Evolutionary conservation across 37 sponge, comb jelly and placozoan species (phyloP), one percentile per base, ranked within the genome.

Genomic region (Ephydatia muelleri): DNA sequence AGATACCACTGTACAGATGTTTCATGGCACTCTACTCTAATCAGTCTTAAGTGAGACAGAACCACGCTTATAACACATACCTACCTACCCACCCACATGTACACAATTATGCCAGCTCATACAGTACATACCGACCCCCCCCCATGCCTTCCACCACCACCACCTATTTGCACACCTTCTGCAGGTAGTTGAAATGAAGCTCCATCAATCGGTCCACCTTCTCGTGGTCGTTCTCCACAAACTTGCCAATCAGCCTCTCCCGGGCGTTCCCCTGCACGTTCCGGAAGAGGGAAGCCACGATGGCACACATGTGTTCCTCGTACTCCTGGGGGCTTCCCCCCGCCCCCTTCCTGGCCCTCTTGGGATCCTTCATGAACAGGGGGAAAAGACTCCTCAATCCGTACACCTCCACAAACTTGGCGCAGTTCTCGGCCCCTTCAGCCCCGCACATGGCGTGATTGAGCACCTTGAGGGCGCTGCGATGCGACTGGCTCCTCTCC

Each of bases 151-250:
- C 30, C 12, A 1, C 2, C 72, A 30, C 30, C 30, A 73, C 21
- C 26, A 25, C 26, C 21, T 34, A 84, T 12, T 31, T 40, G 13
- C 57, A 57, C 57, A 91, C 92, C n/a, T 84, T 73, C 5, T 79
- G 72, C 32, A 76, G 83, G 79, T 99, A 99, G 35, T 88, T 88
- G 72, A 92, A 90, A 67, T 96, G 95, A 3, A 99, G 86, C 79
- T 99, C 99, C 43, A 99, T 67, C 39, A 99, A 88, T 57, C 99
- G 88, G 66, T 99, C 99, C 1, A 92, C 95, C 72, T 99, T 99
- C 70, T 93, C 95, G 40, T 79, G 76, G 83, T 99, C 97, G 67
- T 95, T 94, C 81, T 99, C 99, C 22, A 93, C 38, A 67, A 99
- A 99, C 86, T 99, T 99, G 29, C 85, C 83, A 66, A 94, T 64